A percentile compares a stretch with the other conserved stretches of the same genome.
These are phyloP conservation scores for Crambe crambe DNA, from an alignment of 37 sponge, comb jelly and placozoan genomes.

Conservation along the genomic window DNA sequence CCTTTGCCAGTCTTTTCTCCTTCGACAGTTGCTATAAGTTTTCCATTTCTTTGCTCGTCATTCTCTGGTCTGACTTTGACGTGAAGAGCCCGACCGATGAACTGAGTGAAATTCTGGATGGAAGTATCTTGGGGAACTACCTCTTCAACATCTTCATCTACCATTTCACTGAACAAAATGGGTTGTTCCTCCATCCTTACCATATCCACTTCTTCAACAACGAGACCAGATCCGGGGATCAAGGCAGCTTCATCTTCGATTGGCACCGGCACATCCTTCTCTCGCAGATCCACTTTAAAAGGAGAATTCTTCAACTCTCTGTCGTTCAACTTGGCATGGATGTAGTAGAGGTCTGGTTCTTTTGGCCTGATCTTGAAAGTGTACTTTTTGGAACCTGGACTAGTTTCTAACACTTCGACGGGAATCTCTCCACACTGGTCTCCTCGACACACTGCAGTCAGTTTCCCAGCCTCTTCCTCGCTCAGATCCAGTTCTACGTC, in stretches of 20 bases:
- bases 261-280: background rate
- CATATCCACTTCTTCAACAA: background rate
- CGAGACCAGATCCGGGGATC: background rate
- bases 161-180: background rate
- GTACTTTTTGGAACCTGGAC: slow-evolving; percentile 15
- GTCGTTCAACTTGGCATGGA: slow-evolving; percentile 30
- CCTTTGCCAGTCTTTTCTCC: slow-evolving; percentile 47
- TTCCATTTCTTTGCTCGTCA: slow-evolving; percentile 17
- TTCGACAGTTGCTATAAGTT: slow-evolving; percentile 29
- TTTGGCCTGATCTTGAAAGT: slow-evolving; percentile 29
- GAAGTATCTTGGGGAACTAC: slow-evolving; percentile 11
- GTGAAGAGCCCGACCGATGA: slow-evolving; percentile 20
- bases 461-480: slow-evolving; percentile 36
- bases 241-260: background rate
- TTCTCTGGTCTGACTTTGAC: slow-evolving; percentile 19
- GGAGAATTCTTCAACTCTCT: slow-evolving; percentile 59
- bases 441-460: slow-evolving; percentile 55
- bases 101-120: background rate
- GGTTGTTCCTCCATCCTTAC: background rate
- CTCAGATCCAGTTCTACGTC: slow-evolving; percentile 23
- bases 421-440: slow-evolving; percentile 38
- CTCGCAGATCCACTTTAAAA: slow-evolving; percentile 23
- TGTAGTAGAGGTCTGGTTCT: slow-evolving; percentile 29
- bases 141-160: background rate
- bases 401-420: slow-evolving; percentile 3